Percentiles rank a stretch among this genome's conserved stretches.
Evolutionary conservation across 35 echinoderm and acorn worm genomes (phyloP).

Genomic region (Amphiura filiformis): DNA sequence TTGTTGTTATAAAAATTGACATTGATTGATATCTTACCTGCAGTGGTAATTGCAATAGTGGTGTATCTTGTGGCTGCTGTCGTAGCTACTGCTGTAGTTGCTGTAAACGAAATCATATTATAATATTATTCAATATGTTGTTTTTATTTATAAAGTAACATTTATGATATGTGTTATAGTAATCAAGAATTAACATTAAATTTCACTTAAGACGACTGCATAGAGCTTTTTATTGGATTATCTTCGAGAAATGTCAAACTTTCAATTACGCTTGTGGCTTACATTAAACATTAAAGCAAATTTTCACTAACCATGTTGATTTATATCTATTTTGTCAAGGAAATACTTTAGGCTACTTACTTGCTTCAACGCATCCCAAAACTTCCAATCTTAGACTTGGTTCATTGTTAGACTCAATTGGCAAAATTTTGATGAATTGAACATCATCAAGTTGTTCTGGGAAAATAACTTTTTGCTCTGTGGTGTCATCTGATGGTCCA

Average conservation of each 20-base stretch:
- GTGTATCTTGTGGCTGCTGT: neutral
- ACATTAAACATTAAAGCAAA: too few species aligned
- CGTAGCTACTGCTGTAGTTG: neutral
- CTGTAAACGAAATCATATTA: neutral
- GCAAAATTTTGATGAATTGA: constrained; percentile 9
- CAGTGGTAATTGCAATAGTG: neutral
- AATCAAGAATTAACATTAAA: too few species aligned
- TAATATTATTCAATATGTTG: neutral
- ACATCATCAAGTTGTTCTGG: constrained; percentile 1
- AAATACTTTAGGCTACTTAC: too few species aligned
- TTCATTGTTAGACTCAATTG: constrained; percentile 9
- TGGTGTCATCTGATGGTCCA: constrained; percentile 37
- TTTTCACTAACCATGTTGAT: too few species aligned
- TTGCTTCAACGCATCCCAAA: constrained; percentile 19
- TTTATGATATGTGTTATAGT: too few species aligned
- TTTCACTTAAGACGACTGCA: neutral
- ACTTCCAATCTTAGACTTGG: neutral
- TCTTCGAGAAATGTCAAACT: neutral
- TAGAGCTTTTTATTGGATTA: neutral
- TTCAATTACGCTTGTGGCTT: neutral
- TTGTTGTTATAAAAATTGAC: too few species aligned
- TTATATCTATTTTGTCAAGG: too few species aligned
- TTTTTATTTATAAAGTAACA: too few species aligned
- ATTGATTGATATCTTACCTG: too few species aligned
- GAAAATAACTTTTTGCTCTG: neutral